Evolutionary conservation across 2,797 vertebrate species (phyloP).

Genomic region (Anguilla megastoma): DNA sequence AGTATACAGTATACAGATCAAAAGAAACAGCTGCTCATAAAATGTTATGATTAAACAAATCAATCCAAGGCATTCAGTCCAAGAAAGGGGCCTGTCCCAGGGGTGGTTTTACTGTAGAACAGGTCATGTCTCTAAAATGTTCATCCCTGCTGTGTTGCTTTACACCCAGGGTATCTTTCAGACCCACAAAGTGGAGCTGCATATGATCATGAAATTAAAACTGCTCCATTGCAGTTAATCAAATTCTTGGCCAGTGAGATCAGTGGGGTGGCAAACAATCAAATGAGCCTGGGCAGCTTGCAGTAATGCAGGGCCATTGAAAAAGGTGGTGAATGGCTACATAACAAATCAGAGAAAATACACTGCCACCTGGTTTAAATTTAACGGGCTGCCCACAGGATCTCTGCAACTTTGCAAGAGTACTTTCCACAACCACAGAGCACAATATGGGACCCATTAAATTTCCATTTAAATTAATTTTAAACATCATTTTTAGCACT

Average conservation of each 20-base stretch:
- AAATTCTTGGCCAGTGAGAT: slow-evolving; percentile 58
- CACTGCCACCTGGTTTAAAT: neutral
- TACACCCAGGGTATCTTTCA: neutral
- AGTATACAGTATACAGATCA: neutral
- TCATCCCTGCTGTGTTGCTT: neutral
- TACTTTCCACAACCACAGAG: neutral
- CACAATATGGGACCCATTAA: neutral
- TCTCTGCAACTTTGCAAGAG: neutral
- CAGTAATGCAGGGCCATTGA: neutral
- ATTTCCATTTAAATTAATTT: neutral
- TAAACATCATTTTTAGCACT: neutral
- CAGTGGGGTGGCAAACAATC: slow-evolving; percentile 51
- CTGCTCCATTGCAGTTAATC: slow-evolving; percentile 47
- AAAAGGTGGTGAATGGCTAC: neutral
- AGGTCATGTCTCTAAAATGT: neutral
- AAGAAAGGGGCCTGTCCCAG: neutral
- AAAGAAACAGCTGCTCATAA: neutral
- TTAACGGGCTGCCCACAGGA: neutral
- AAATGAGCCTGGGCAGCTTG: neutral
- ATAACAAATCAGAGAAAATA: neutral
- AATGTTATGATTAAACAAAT: neutral
- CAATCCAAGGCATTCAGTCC: neutral
- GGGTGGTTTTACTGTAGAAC: neutral
- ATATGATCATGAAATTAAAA: neutral
- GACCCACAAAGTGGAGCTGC: neutral